phyloP scores from a whole-genome alignment of 2,888 invertebrate genomes.

The Druceiella hillmani region DNA sequence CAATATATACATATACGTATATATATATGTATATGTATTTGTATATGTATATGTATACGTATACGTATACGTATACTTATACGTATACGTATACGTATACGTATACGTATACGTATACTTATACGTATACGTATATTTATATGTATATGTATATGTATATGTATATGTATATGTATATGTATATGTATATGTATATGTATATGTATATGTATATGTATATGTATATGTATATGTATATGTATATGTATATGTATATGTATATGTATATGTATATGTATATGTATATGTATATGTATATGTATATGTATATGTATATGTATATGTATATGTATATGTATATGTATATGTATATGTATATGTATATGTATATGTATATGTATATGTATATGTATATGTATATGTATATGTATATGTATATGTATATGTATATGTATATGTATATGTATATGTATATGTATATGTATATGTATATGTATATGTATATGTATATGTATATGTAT shows the following conservation, averaged over 20 bases:
- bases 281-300: conserved; percentile 5
- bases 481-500: too few relatives aligned
- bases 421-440: conserved; percentile 6
- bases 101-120: conserved; percentile 1
- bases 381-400: conserved; percentile 7
- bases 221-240: background rate
- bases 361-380: conserved; percentile 8
- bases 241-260: background rate
- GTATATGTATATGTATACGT: conserved; percentile 5
- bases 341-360: conserved; percentile 10
- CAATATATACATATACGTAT: conserved; percentile 9
- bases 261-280: conserved; percentile 7
- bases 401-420: conserved; percentile 6
- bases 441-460: conserved; percentile 7
- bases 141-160: conserved; percentile 8
- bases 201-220: conserved; percentile 4
- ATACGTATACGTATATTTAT: conserved; percentile 2
- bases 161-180: conserved; percentile 8
- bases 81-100: background rate
- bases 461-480: conserved; percentile 7
- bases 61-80: background rate
- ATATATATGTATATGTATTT: conserved; percentile 9
- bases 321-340: conserved; percentile 10
- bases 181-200: conserved; percentile 7
- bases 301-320: conserved; percentile 10